Base-by-base conservation (phyloP, 2,797 vertebrate species). In the Lates japonicus region DNA sequence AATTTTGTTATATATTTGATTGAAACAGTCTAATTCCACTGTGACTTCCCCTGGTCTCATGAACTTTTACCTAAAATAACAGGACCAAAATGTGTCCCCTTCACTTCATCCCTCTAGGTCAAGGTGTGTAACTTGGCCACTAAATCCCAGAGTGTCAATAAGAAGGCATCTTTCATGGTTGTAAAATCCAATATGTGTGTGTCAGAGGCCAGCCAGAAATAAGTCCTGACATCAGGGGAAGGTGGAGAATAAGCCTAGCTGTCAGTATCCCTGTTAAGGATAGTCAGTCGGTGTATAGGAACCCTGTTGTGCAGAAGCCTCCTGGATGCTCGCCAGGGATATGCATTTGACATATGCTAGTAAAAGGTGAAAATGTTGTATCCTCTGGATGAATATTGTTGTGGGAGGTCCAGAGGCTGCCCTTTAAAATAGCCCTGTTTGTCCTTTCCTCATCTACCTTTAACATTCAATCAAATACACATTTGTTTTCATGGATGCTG, bases 201-300 rank as follows among this genome's bases (percentile, higher is more conserved):
- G 77, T 84, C 78, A 79, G 78, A 76, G 66, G 63, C 62, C 67
- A 63, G 81, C 77, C 74, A 78, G 70, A 80, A 86, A 90, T 85
- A 81, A 78, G 76, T 76, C 49, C 20, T 79, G 90, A 91, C 87
- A 87, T 74, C 62, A 65, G 75, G 63, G 78, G 78, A 82, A 85
- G 80, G 74, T 68, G 84, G 65, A 76, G 76, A 91, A 87, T 88
- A 90, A 90, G 82, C 77, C 41, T 2, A 81, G 74, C 87, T 92
- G 92, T 90, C 85, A 90, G 85, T 65, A 73, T 79, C 71, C 86
- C 48, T 82, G 80, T 85, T 88, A 73, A 88, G 69, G 81, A 58
- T 22, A 81, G 76, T 61, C 65, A 70, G 82, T 63, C 37, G 25
- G 78, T 84, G 81, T 77, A 74, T 48, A 70, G 74, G 78, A 88